Evolutionary conservation across 2,113 vertebrate genomes (phyloP), one percentile per base, ranked within the genome.

Genomic region (Manacus vitellinus): DNA sequence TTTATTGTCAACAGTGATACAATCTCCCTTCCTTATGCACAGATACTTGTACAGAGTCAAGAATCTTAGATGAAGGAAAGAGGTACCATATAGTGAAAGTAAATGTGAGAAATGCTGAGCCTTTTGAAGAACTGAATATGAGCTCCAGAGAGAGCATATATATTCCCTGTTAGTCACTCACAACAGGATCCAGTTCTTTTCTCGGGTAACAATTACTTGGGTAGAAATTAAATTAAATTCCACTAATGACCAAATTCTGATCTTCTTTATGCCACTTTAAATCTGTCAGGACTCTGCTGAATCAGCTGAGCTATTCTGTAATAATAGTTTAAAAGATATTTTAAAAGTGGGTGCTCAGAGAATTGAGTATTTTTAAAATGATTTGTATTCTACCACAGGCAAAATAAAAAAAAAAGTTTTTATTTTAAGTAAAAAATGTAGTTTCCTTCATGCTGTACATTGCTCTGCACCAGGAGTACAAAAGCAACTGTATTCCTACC

Each of bases 1-100:
- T 98, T 97, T 96, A 94, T 96, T 96, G 90, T 89, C 85, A 80
- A 87, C 78, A 77, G 56, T 62, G 96, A 96, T 91, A 94, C 51
- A 86, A 81, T 92, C 94, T 93, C 58, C 41, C 68, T 89, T 94
- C 76, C 39, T 95, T 84, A 68, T 68, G 74, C 58, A 94, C 7
- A 82, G 80, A 56, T 75, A 54, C 66, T 79, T 76, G 35, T 62
- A 54, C 12, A 61, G 46, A 95, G 65, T 76, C 88, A 93, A 87
- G 80, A 82, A 61, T 78, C 52, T 81, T 24, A 81, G 76, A 84
- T 46, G 68, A 88, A 91, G 85, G 46, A 49, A 93, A 87, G 76
- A 89, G 76, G 88, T 92, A 91, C 55, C 73, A 62, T 46, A 54
- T 30, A 92, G 58, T 74, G 66, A 85, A 94, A 89, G 49, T 72